These are phyloP conservation scores for Nothoprocta perdicaria DNA, from an alignment of 2,113 vertebrate species.

Conservation along the genomic window DNA sequence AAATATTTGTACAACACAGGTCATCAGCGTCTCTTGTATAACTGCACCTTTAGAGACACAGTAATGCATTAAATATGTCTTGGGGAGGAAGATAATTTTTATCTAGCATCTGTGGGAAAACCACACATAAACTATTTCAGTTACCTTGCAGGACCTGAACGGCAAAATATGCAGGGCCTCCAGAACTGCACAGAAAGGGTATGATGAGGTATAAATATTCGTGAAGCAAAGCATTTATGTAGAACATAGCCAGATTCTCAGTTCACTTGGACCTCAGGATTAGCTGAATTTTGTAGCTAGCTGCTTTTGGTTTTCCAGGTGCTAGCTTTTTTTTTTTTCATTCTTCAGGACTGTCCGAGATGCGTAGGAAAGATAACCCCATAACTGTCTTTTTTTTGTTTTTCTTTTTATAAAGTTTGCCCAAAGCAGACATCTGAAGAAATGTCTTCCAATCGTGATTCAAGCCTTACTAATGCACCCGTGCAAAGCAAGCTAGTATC, in stretches of 20 bases:
- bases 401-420: slow-evolving; percentile 77
- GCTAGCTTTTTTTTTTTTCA: not conserved
- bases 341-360: not conserved
- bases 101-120: not conserved
- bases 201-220: not conserved
- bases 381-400: slow-evolving; percentile 48
- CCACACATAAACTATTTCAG: not conserved
- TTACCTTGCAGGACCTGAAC: not conserved
- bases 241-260: not conserved
- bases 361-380: not conserved
- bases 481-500: slow-evolving; percentile 86
- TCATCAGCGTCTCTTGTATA: not conserved
- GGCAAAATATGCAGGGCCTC: not conserved
- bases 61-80: not conserved
- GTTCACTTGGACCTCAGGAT: not conserved
- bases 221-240: not conserved
- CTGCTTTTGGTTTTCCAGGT: not conserved
- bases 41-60: not conserved
- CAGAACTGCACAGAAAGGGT: not conserved
- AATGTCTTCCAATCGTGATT: slow-evolving; percentile 80
- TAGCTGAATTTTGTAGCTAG: not conserved
- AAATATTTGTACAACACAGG: not conserved
- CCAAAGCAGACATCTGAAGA: slow-evolving; percentile 83
- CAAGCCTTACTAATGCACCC: slow-evolving; percentile 77
- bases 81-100: not conserved